Evolutionary conservation across 2,888 invertebrate species (phyloP), one percentile per base, ranked within the genome.

Genomic region (Macropis europaea): DNA sequence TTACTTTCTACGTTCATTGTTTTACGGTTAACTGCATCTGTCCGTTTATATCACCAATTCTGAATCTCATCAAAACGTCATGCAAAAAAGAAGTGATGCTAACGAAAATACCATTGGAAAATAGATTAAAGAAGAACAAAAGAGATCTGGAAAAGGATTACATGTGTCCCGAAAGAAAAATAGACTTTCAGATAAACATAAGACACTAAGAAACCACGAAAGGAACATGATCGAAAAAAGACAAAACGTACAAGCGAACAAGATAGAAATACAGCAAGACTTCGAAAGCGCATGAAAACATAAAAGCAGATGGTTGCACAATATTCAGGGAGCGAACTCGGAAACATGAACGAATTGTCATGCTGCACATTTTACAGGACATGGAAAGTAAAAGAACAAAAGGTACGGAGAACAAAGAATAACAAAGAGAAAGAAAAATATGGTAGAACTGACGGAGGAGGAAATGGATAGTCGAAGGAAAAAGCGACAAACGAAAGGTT

Each of bases 381-480:
- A 32, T 42, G 56, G 42, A 54, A 56, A 56, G 56, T 56, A 32
- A 56, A 56, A 56, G 42, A 30, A 42, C 56, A 34, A 57, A 45
- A 45, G 57, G 28, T 32, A 45, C n/a, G 22, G 30, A 56, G 50
- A 68, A 64, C 63, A 52, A 32, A 60, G 56, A 64, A 56, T 64
- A 68, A 68, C 64, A 63, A 17, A 26, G 56, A 34, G 32, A 11
- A 2, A 4, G 0, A 15, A 43, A 50, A 32, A 64, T 56, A 61
- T 56, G 56, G 43, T 13, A 9, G 50, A 50, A 54, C 56, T 48
- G 54, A 30, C 48, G 64, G 43, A 34, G 30, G 19, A 68, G 64
- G 50, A 68, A 64, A 50, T 50, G 64, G 63, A 57, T 66, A 64
- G 45, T 66, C 66, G 50, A 45, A 36, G 28, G 17, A 30, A 13